These are phyloP conservation scores for Drosophila navojoa DNA, from an alignment of 1,140 invertebrate genomes.

Conservation along the genomic window DNA sequence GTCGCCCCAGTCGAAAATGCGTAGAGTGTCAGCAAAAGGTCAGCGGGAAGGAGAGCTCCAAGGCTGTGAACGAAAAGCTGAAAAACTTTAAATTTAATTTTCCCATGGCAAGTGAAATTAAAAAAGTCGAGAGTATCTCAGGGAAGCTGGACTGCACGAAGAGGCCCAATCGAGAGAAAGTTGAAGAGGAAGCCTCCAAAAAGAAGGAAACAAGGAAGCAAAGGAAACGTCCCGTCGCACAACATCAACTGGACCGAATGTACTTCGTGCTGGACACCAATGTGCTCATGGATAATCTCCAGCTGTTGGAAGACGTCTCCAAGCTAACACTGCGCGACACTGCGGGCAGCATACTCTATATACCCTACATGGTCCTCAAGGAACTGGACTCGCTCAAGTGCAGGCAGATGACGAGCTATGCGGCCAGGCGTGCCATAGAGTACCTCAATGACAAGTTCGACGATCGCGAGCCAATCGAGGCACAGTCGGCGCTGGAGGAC, in stretches of 20 bases:
- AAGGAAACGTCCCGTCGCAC: neutral
- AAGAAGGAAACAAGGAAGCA: neutral
- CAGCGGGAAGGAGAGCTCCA: neutral
- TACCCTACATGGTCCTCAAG: slow-evolving; percentile 56
- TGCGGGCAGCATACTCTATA: slow-evolving; percentile 44
- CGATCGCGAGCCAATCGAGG: slow-evolving; percentile 38
- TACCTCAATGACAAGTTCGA: slow-evolving; percentile 66
- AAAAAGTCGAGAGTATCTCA: too few species aligned
- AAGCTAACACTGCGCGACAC: slow-evolving; percentile 23
- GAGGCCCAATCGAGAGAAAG: neutral
- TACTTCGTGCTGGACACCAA: slow-evolving; percentile 62
- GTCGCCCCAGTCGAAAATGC: too few species aligned
- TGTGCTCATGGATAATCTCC: slow-evolving; percentile 42
- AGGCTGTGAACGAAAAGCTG: neutral
- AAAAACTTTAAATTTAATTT: slow-evolving; percentile 7
- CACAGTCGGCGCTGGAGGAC: slow-evolving; percentile 64
- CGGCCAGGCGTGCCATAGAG: slow-evolving; percentile 64
- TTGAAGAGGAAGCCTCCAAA: neutral
- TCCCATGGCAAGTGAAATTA: neutral
- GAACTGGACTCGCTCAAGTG: slow-evolving; percentile 68
- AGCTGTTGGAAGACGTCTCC: slow-evolving; percentile 30
- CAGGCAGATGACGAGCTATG: neutral
- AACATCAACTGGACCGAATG: slow-evolving; percentile 22
- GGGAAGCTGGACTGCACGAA: neutral
- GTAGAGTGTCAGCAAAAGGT: neutral